Base-by-base conservation (phyloP, 64 coral and sea anemone genomes). In the Montipora cactus region DNA sequence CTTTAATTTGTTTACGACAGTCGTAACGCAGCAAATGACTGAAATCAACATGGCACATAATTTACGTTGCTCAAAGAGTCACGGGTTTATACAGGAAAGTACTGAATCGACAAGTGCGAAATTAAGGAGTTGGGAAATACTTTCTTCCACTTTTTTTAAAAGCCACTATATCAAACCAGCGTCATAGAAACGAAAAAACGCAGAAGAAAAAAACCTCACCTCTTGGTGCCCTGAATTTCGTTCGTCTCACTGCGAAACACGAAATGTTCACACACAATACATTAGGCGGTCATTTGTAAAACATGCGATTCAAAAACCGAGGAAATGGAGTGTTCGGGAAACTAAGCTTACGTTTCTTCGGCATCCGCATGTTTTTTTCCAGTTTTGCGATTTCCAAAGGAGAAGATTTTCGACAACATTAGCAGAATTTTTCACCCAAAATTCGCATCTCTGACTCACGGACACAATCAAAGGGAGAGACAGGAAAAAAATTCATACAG, bases 341-440 rank as follows among this genome's bases (percentile, higher is more conserved):
- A 84, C 3, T 7, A 75, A 19, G 91, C 93, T 92, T 87, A 97
- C 96, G 47, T 53, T 69, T 92, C 96, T 69, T 92, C 96, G 71
- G 21, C 91, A 91, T 94, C 93, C 11, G 22, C 67, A n/a, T 71
- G 76, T 89, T 97, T 97, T 94, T 97, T 95, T 7, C 19, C 57
- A 12, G 93, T 44, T 89, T 95, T 97, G 72, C 96, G 83, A 78
- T 81, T 74, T 69, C 84, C 94, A 97, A 97, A 97, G 1, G 93
- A 94, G 78, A 97, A 97, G 70, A 97, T 89, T 88, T 97, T 97
- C 22, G 96, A 91, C 67, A 97, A 68, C 96, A 97, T 97, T 83
- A n/a, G 73, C 58, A 77, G 46, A 68, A 44, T 52, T 87, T 85
- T 78, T 12, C 4, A 5, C 6, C 44, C 68, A 58, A 71, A 77